These are phyloP conservation scores for Drosophila mauritiana DNA, from an alignment of 1,140 invertebrate genomes.

Conservation along the genomic window DNA sequence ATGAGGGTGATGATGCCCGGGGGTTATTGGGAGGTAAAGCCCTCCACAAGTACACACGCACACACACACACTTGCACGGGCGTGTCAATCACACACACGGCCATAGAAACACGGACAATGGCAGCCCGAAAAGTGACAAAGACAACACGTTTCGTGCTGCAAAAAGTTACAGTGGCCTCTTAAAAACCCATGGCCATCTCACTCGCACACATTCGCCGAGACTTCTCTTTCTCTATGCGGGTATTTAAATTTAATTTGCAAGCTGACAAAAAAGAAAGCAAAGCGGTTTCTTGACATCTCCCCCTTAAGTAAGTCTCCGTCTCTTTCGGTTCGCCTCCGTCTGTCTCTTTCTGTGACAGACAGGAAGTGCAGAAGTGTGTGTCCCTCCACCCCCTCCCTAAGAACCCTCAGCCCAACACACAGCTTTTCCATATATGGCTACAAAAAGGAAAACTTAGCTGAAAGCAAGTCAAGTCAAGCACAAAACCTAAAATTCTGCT, in stretches of 20 bases:
- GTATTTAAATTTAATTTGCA: conserved; percentile 79
- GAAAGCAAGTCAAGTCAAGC: conserved; percentile 49
- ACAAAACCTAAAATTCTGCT: conserved; percentile 42
- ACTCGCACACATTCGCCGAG: conserved; percentile 13
- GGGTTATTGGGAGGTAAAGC: neutral
- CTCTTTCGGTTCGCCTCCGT: neutral
- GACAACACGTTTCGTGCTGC: conserved; percentile 39
- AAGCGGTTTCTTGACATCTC: conserved; percentile 66
- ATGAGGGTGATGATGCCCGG: conserved; percentile 17
- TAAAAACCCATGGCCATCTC: conserved; percentile 28
- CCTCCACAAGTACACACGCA: conserved; percentile 33
- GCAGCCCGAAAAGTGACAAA: conserved; percentile 44
- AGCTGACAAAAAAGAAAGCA: conserved; percentile 75
- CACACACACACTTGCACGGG: conserved; percentile 8
- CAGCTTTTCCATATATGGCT: conserved; percentile 38
- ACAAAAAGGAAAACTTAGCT: conserved; percentile 43
- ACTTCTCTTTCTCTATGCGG: conserved; percentile 47
- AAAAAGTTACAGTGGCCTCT: conserved; percentile 52
- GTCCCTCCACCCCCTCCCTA: conserved; percentile 4
- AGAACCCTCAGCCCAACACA: neutral
- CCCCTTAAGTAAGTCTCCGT: conserved; percentile 32
- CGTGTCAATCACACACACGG: conserved; percentile 51
- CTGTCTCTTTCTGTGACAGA: conserved; percentile 33
- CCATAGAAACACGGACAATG: conserved; percentile 36
- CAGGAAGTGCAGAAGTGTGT: conserved; percentile 53